A percentile compares a stretch with the other conserved stretches of the same genome.
phyloP scores from a whole-genome alignment of 2,888 invertebrate species.

The Ditula angustiorana region DNA sequence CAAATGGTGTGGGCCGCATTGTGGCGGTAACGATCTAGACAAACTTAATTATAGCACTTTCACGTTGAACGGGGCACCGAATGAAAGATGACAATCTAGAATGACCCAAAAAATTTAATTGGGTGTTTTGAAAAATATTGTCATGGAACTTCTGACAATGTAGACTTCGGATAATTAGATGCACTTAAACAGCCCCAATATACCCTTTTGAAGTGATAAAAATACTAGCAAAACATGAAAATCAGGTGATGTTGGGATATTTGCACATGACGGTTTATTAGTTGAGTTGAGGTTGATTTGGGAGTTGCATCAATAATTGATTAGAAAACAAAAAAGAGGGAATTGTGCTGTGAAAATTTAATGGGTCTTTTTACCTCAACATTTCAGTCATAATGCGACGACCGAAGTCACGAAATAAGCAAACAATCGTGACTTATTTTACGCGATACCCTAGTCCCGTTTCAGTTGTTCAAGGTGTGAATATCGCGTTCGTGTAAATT shows the following conservation, averaged over 20 bases:
- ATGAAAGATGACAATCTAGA: neutral
- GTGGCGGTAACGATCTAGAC: neutral
- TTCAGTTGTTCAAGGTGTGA: neutral
- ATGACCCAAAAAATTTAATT: neutral
- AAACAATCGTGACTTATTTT: neutral
- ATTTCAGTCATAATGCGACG: no score
- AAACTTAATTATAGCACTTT: conserved; percentile 20
- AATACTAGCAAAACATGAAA: no score
- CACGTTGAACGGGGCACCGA: neutral
- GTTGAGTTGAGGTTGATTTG: no score
- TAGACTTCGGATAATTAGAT: neutral
- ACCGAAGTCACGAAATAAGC: neutral
- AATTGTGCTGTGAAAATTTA: neutral
- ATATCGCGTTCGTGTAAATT: neutral
- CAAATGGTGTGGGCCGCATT: conserved; percentile 20
- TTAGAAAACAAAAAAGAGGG: no score
- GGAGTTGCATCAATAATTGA: no score
- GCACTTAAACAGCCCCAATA: no score
- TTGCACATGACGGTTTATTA: no score
- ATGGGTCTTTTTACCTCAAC: neutral
- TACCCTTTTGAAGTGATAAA: no score
- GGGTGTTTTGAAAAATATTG: neutral
- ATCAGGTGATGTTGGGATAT: no score
- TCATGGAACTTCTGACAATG: neutral
- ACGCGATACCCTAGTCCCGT: neutral